Conservation (phyloP, 2,113 vertebrate species). For the Stomatorhinus ivindoensis region DNA sequence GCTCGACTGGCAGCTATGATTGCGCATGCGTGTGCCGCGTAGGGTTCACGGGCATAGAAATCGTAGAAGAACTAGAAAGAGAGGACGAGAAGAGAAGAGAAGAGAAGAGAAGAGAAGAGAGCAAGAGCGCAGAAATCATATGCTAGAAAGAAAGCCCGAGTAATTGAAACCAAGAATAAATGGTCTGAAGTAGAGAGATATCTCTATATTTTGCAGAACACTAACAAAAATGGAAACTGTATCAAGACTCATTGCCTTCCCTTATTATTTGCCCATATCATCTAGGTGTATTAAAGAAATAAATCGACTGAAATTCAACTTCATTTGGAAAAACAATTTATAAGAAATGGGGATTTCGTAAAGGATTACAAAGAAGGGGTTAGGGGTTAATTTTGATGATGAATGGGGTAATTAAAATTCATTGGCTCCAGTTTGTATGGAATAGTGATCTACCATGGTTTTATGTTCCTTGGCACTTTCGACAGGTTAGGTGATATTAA, state of each 20-base stretch:
- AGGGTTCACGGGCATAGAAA: not conserved
- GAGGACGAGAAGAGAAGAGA: not conserved
- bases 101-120: not conserved
- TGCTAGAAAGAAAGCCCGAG: not conserved
- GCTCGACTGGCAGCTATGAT: not conserved
- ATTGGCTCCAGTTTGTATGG: not conserved
- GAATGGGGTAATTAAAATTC: not conserved
- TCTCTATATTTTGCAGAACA: not conserved
- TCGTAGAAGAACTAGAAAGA: not conserved
- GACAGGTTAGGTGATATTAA: not conserved
- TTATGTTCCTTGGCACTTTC: not conserved
- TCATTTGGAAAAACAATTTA: not conserved
- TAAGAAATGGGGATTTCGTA: not conserved
- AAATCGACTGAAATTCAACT: not conserved
- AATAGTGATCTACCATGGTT: not conserved
- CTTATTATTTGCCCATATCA: not conserved
- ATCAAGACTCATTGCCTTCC: not conserved
- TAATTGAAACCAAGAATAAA: not conserved
- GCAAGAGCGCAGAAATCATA: not conserved
- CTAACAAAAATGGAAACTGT: not conserved
- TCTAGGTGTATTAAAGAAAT: not conserved
- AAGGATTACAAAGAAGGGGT: not conserved
- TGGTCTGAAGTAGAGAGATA: not conserved
- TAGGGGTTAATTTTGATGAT: not conserved
- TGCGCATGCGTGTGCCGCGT: not conserved